These are phyloP conservation scores for Hermetia illucens DNA, from an alignment of 1,140 invertebrate species.

Conservation along the genomic window DNA sequence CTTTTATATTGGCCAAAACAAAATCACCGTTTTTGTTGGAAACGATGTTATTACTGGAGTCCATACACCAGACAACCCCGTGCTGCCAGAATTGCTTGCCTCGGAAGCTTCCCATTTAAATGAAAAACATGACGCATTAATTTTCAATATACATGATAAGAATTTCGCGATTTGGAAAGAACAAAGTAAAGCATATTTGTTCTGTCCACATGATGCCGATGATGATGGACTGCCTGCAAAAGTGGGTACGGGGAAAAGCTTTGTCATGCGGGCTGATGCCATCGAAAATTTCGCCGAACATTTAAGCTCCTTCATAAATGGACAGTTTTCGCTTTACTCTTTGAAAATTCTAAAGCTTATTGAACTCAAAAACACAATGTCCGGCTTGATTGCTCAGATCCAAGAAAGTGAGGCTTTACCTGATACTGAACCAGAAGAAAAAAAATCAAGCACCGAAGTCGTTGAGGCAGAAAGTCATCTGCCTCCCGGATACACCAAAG, in stretches of 20 bases:
- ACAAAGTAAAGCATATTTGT: background rate
- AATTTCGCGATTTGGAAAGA: background rate
- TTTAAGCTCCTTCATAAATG: background rate
- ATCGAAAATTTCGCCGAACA: background rate
- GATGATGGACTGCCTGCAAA: background rate
- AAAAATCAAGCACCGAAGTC: no score
- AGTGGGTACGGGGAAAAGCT: background rate
- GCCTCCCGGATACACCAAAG: no score
- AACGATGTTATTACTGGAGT: background rate
- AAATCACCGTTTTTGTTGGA: background rate
- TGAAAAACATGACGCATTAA: no score
- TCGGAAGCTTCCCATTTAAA: no score
- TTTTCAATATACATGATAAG: no score
- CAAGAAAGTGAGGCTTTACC: no score
- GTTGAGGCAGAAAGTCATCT: no score
- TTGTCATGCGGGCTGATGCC: background rate
- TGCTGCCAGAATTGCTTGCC: no score
- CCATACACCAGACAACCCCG: background rate
- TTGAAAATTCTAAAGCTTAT: background rate
- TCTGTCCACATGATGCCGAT: background rate
- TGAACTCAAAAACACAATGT: no score
- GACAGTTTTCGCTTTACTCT: background rate
- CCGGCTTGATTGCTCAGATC: no score
- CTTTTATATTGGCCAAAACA: background rate
- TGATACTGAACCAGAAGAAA: no score